phyloP scores from a whole-genome alignment of 2,888 invertebrate species.

The Timandra comae region DNA sequence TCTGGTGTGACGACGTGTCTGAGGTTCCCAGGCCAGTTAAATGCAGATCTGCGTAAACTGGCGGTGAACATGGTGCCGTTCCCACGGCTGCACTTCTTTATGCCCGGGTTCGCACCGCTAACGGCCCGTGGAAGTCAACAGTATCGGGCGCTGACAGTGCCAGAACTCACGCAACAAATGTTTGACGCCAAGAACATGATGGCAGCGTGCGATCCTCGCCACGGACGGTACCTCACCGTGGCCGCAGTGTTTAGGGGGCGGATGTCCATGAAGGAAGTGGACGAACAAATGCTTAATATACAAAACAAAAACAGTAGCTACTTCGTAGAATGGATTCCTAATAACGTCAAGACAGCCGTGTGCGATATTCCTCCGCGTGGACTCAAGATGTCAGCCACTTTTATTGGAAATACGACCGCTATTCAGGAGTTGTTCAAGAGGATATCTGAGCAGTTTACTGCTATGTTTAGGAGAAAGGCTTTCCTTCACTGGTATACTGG shows the following conservation, averaged over 20 bases:
- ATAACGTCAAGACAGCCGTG: conserved; percentile 86
- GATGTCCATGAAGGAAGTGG: too few species aligned
- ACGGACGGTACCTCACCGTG: too few species aligned
- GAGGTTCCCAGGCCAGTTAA: conserved; percentile 79
- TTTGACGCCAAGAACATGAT: too few species aligned
- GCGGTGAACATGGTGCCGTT: conserved; percentile 91
- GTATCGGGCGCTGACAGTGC: conserved; percentile 80
- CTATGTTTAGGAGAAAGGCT: conserved; percentile 93
- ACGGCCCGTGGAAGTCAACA: conserved; percentile 80
- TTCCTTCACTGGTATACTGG: too few species aligned
- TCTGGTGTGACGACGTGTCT: conserved; percentile 13
- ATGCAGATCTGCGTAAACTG: too few species aligned
- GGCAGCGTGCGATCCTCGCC: too few species aligned
- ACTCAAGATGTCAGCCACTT: conserved; percentile 85
- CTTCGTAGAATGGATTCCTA: conserved; percentile 85
- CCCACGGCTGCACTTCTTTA: conserved; percentile 86
- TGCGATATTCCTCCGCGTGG: too few species aligned
- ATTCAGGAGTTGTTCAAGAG: conserved; percentile 86
- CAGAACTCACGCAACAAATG: conserved; percentile 82
- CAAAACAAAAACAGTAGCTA: conserved; percentile 82
- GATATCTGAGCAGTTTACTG: conserved; percentile 84
- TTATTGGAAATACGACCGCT: conserved; percentile 85
- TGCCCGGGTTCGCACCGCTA: conserved; percentile 83
- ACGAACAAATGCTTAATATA: conserved; percentile 80
- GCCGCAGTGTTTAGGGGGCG: too few species aligned